A percentile compares a stretch with the other conserved stretches of the same genome.
phyloP scores from a whole-genome alignment of 1,140 invertebrate species.

The Asobara japonica region DNA sequence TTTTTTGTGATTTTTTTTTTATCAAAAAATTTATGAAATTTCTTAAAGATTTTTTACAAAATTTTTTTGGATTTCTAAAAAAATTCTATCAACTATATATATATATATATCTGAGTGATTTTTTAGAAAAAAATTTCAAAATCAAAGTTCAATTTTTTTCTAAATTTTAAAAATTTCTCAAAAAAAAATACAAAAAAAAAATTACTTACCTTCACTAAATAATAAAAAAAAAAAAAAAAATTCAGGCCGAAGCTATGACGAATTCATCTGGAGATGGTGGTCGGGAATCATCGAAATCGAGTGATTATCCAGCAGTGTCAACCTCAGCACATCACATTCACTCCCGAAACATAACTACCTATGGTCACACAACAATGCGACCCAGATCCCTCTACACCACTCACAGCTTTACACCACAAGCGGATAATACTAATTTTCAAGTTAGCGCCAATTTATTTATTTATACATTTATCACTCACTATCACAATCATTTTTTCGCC shows the following conservation, averaged over 20 bases:
- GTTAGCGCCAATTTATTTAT: conserved; percentile 37
- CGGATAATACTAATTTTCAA: conserved; percentile 52
- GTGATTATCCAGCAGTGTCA: conserved; percentile 10
- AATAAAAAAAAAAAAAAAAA: not conserved
- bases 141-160: not conserved
- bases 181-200: no score
- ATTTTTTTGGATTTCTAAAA: no score
- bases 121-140: no score
- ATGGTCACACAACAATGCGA: conserved; percentile 40
- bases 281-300: not conserved
- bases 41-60: no score
- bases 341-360: not conserved
- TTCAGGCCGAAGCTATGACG: conserved; percentile 16
- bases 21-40: no score
- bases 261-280: conserved; percentile 11
- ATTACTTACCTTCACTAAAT: no score
- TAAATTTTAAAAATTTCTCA: no score
- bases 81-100: no score
- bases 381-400: conserved; percentile 58
- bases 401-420: conserved; percentile 55
- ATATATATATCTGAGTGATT: no score
- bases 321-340: conserved; percentile 30
- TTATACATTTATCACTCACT: conserved; percentile 7
- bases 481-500: not conserved
- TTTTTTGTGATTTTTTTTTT: no score